Conservation (phyloP, 2,888 invertebrate species). For the Apantesis nais region DNA sequence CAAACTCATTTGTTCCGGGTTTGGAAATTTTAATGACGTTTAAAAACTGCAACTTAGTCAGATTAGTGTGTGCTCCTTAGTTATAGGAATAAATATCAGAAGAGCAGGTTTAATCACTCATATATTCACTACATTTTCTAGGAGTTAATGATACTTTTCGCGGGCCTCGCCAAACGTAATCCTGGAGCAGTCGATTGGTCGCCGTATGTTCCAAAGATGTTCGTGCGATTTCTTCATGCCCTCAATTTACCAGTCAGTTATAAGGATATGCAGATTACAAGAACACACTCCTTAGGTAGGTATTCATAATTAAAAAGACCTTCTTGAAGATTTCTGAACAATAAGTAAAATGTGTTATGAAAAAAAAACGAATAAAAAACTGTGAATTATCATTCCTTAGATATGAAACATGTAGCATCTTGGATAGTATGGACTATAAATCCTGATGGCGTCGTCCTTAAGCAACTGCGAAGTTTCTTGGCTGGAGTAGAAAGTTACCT, state of each 20-base stretch:
- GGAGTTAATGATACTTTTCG: constrained; percentile 90
- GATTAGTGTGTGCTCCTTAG: too few relatives aligned
- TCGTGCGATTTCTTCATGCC: constrained; percentile 89
- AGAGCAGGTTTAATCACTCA: not conserved
- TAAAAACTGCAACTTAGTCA: too few relatives aligned
- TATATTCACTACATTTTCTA: constrained; percentile 57
- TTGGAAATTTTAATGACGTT: too few relatives aligned
- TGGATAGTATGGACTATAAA: constrained; percentile 88
- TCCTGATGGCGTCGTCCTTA: constrained; percentile 88
- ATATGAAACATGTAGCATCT: constrained; percentile 79
- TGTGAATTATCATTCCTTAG: constrained; percentile 44
- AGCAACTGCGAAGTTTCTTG: constrained; percentile 92
- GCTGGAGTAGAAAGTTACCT: constrained; percentile 94
- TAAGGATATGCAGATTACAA: constrained; percentile 87
- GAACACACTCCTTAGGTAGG: constrained; percentile 81
- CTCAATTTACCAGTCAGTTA: constrained; percentile 92
- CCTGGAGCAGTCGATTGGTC: constrained; percentile 96
- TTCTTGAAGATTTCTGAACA: not conserved
- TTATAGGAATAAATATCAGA: not conserved
- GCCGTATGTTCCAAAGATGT: constrained; percentile 92
- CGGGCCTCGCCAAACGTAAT: constrained; percentile 89
- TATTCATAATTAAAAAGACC: not conserved
- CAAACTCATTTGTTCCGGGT: not conserved
- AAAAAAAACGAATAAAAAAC: not conserved
- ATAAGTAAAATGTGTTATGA: not conserved